These are phyloP conservation scores for Chrysolina oricalcia DNA, from an alignment of 2,888 invertebrate genomes.

Conservation along the genomic window DNA sequence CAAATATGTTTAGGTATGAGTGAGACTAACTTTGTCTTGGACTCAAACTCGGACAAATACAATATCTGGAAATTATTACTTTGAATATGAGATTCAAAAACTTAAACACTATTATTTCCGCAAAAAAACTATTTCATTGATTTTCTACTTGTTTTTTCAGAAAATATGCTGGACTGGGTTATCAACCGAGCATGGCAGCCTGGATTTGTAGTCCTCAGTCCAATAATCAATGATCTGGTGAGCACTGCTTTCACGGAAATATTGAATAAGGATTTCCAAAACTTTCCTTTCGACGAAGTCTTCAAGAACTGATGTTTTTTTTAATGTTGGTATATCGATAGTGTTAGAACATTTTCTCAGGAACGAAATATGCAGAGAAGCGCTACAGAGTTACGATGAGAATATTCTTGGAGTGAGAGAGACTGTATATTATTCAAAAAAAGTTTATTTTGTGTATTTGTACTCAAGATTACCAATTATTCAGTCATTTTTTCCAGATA, in stretches of 20 bases:
- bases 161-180: slow-evolving; percentile 81
- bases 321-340: not conserved
- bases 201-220: slow-evolving; percentile 83
- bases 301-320: slow-evolving; percentile 68
- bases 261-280: slow-evolving; percentile 82
- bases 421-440: no score
- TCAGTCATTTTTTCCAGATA: no score
- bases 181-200: slow-evolving; percentile 89
- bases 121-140: not conserved
- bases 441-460: no score
- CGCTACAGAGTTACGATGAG: not conserved
- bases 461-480: no score
- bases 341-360: not conserved
- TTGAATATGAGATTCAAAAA: not conserved
- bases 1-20: no score
- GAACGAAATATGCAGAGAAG: not conserved
- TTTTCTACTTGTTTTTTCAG: slow-evolving; percentile 70
- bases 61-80: no score
- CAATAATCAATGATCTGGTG: slow-evolving; percentile 87
- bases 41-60: no score
- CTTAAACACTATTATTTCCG: not conserved
- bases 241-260: slow-evolving; percentile 89
- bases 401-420: not conserved
- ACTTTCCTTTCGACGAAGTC: slow-evolving; percentile 82
- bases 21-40: no score